Evolutionary conservation across 2,797 vertebrate genomes (phyloP).

Genomic region (Lophius americanus): DNA sequence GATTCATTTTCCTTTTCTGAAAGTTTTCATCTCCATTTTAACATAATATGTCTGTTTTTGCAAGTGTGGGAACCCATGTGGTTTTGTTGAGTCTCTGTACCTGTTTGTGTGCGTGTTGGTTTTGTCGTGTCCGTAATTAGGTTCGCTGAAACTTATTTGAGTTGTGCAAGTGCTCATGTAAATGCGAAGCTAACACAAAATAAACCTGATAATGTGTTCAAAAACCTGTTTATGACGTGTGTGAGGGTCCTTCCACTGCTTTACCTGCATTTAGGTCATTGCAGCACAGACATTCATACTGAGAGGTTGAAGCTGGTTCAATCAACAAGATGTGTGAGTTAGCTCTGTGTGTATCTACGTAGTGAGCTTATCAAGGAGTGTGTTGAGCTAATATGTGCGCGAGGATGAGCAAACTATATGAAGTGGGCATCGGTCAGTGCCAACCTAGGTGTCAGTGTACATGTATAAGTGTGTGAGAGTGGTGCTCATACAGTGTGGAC

Average conservation of each 20-base stretch:
- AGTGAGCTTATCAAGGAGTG: conserved; percentile 67
- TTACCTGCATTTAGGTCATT: conserved; percentile 47
- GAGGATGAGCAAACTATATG: conserved; percentile 59
- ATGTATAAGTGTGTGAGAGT: conserved; percentile 18
- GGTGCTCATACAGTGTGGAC: conserved; percentile 32
- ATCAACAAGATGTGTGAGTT: conserved; percentile 45
- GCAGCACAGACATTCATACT: conserved; percentile 67
- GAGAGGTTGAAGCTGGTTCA: conserved; percentile 60
- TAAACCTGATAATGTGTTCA: conserved; percentile 37
- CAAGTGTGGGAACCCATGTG: conserved; percentile 60
- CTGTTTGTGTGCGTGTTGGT: conserved; percentile 27
- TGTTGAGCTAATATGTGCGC: conserved; percentile 62
- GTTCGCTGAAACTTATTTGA: conserved; percentile 54
- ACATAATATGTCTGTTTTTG: conserved; percentile 71
- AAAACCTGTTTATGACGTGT: conserved; percentile 20
- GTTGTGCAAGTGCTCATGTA: conserved; percentile 53
- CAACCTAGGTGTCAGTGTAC: conserved; percentile 38
- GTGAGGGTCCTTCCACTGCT: conserved; percentile 27
- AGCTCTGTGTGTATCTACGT: conserved; percentile 32
- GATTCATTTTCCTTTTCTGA: conserved; percentile 63
- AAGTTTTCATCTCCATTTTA: conserved; percentile 67
- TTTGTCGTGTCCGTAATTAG: conserved; percentile 69
- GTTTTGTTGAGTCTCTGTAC: conserved; percentile 56
- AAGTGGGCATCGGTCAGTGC: conserved; percentile 57
- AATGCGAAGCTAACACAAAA: conserved; percentile 54